phyloP scores from a whole-genome alignment of 2,888 invertebrate species.

The Oscheius sp. region DNA sequence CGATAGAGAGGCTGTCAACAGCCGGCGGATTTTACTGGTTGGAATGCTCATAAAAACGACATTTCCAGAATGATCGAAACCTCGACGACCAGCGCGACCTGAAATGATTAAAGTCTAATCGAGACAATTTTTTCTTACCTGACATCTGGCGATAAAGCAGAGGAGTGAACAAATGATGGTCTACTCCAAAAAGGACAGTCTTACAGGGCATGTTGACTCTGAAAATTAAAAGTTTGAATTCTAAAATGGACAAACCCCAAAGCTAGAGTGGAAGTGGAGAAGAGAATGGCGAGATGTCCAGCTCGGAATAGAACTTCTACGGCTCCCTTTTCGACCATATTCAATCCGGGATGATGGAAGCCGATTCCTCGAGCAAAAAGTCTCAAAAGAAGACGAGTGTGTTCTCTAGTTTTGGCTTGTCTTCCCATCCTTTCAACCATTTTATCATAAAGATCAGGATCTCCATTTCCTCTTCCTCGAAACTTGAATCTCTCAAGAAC shows the following conservation, averaged over 20 bases:
- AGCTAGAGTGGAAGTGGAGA: slow-evolving; percentile 68
- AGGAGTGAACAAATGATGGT: slow-evolving; percentile 63
- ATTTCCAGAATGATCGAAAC: slow-evolving; percentile 68
- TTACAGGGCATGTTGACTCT: slow-evolving; percentile 70
- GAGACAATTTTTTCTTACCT: background rate
- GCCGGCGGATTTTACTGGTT: slow-evolving; percentile 68
- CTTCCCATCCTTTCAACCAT: slow-evolving; percentile 56
- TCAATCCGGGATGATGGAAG: slow-evolving; percentile 67
- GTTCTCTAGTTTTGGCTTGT: slow-evolving; percentile 45
- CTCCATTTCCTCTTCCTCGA: slow-evolving; percentile 32
- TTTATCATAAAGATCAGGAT: slow-evolving; percentile 62
- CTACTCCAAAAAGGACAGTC: slow-evolving; percentile 68
- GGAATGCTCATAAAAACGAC: slow-evolving; percentile 68
- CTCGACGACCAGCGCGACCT: slow-evolving; percentile 70
- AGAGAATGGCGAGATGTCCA: slow-evolving; percentile 65
- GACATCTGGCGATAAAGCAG: slow-evolving; percentile 69
- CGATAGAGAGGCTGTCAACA: slow-evolving; percentile 66
- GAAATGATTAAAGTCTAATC: slow-evolving; percentile 57
- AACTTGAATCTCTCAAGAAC: slow-evolving; percentile 48
- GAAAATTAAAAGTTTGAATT: too few species aligned
- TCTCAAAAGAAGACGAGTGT: slow-evolving; percentile 50
- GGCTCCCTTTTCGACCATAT: slow-evolving; percentile 60
- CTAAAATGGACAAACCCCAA: slow-evolving; percentile 48
- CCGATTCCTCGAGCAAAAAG: slow-evolving; percentile 68
- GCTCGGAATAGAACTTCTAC: slow-evolving; percentile 68